Base-by-base conservation (phyloP, 2,888 invertebrate species). In the Julus scanicus region DNA sequence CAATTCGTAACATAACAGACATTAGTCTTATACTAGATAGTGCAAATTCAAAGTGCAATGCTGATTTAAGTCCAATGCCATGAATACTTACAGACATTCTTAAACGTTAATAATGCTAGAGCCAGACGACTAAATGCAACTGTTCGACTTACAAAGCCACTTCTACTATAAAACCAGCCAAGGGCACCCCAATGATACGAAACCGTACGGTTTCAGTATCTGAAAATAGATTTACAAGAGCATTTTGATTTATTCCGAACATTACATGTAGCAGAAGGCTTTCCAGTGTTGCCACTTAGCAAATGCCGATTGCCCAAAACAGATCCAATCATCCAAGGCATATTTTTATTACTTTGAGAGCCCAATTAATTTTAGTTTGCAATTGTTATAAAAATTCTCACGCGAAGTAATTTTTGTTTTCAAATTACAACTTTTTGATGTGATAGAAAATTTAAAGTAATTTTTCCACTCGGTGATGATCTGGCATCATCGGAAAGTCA, bases 231-330 rank as follows among this genome's bases (percentile, higher is more conserved):
- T n/a, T 63, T 8, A 63, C 63, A 63, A 15, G 13, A 4, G 4
- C 63, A 63, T 63, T 63, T 63, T 63, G 63, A 63, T 63, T 63
- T 63, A 63, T 63, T 63, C n/a, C 63, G 63, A 63, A 63, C 63
- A 8, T n/a, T 5, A n/a, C 4, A 63, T 63, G 63, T 44, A 44
- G 44, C 44, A 44, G 63, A n/a, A 63, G 17, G 63, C n/a, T 1
- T n/a, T 17, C 63, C 63, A 63, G n/a, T 63, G 63, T 63, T n/a
- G n/a, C 63, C 63, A 17, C 2, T 20, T 63, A 63, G 20, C 63
- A n/a, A 1, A 8, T 8, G 8, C 44, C 8, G 5, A 44, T 44
- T 8, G 5, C 2, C 44, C 44, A 44, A 44, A 44, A 44, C 8
- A 44, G 44, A 44, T 44, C 8, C n/a, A n/a, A n/a, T n/a, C n/a